Evolutionary conservation across 53 echinoderm and acorn worm species (phyloP), one percentile per base, ranked within the genome.

Genomic region (Glandiceps talaboti): DNA sequence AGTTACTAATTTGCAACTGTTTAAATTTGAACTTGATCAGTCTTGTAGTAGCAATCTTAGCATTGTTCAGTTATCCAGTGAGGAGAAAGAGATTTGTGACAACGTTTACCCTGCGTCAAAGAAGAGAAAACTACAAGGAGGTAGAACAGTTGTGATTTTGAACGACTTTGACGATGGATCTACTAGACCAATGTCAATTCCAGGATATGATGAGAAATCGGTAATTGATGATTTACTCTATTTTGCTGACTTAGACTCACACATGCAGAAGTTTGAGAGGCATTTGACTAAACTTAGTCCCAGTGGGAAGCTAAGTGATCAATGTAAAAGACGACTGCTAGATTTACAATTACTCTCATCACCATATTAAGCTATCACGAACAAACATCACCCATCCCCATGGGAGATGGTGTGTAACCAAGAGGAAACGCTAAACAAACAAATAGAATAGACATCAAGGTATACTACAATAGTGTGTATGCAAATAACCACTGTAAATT

Each of bases 11-110:
- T 74, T 88, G 30, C 73, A 75, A 28, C 30, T 80, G 73, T 64
- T 87, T 74, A 83, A 80, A 76, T 79, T 77, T 14, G 78, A 76
- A 45, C 80, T 87, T 14, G 74, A 79, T 77, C 64, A 45, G 20
- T 45, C 64, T 20, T n/a, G n/a, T n/a, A 20, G 6, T 45, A 20
- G 6, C 64, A 20, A 6, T 20, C 64, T 45, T 6, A 20, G 20
- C 64, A 12, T 20, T 20, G 6, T 45, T 6, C 20, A 12, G 6
- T 20, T 45, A 6, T 45, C 64, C 64, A 45, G 64, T 20, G 6
- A 45, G 64, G 64, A 45, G 6, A 45, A 20, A 6, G 64, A 12
- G 64, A 45, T 20, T 12, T 45, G 64, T 20, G 64, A 45, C 64
- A 45, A 20, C 64, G 64, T 45, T 6, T 12, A 45, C 64, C 20